Evolutionary conservation across 2,113 vertebrate genomes (phyloP), one percentile per base, ranked within the genome.

Genomic region (Euleptes europaea): DNA sequence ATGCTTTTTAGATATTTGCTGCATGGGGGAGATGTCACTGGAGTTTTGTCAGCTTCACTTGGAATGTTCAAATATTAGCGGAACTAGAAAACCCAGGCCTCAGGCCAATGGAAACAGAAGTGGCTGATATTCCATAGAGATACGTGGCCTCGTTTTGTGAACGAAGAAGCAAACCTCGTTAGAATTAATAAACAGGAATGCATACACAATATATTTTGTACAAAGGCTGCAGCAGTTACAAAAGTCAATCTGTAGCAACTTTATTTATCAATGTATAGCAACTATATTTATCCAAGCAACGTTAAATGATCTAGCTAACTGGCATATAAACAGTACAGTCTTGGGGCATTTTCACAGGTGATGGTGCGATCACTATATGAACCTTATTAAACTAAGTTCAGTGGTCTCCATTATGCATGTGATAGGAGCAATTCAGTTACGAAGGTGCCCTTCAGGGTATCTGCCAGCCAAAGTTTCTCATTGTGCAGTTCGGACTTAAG

Each of bases 31-130:
- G 84, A 54, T 83, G 0, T 67, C 63, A 3, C 80, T 89, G 83
- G 78, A 77, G n/a, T 69, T 65, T 72, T 49, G 91, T 69, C 23
- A n/a, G 33, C 54, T 70, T 44, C 70, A 73, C 66, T 12, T 17
- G 33, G 82, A 81, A 78, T 51, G 60, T 90, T 90, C 87, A 87
- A 2, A 14, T 86, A 81, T 80, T 89, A 80, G 49, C 90, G 89
- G 44, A 74, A 82, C 84, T 88, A 14, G 31, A 74, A 91, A 87
- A 83, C 84, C 35, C 65, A 88, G 81, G 70, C 83, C 67, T 80
- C 66, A 83, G 77, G 49, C 72, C 67, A 82, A 49, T 81, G 40
- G 80, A 78, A 72, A 26, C 11, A 88, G 9, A 0, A 0, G 49
- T 66, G 76, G 3, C 71, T 83, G 65, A 33, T 67, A 0, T 69